Evolutionary conservation across 2,888 invertebrate genomes (phyloP).

Genomic region (Acronicta aceris): DNA sequence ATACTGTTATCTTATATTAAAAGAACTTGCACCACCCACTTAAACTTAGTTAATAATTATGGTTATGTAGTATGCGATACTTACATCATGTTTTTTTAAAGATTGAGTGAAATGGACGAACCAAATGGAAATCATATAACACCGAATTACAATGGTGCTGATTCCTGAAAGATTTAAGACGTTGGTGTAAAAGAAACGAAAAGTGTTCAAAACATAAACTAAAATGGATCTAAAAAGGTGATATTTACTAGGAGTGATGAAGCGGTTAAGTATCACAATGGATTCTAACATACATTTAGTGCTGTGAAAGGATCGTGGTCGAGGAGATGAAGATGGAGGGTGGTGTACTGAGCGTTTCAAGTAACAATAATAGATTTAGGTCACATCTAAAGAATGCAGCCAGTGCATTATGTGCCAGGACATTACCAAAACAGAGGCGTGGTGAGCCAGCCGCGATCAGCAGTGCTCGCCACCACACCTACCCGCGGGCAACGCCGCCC

Average conservation of each 20-base stretch:
- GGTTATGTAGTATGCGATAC: neutral
- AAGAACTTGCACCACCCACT: constrained; percentile 1
- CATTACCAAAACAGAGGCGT: constrained; percentile 84
- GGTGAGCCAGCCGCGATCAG: constrained; percentile 70
- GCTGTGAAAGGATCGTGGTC: constrained; percentile 54
- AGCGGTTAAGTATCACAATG: constrained; percentile 66
- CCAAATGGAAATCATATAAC: neutral
- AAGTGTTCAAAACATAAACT: constrained; percentile 15
- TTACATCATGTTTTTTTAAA: neutral
- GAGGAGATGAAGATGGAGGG: constrained; percentile 82
- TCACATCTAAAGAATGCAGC: constrained; percentile 85
- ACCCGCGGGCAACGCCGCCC: constrained; percentile 79
- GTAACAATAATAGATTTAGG: constrained; percentile 81
- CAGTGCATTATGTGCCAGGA: constrained; percentile 83
- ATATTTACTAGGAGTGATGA: constrained; percentile 49
- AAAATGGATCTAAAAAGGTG: constrained; percentile 49
- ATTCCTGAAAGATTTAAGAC: constrained; percentile 3
- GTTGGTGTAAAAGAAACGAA: constrained; percentile 1
- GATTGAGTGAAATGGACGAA: constrained; percentile 20
- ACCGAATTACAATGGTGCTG: neutral
- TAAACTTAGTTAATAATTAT: neutral
- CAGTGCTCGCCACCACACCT: constrained; percentile 80
- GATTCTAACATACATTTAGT: constrained; percentile 77
- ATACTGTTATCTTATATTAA: too few relatives aligned
- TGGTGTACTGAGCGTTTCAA: constrained; percentile 85